Percentiles rank a stretch among this genome's conserved stretches.
phyloP scores from a whole-genome alignment of 2,888 invertebrate genomes.

The Unio pictorum region DNA sequence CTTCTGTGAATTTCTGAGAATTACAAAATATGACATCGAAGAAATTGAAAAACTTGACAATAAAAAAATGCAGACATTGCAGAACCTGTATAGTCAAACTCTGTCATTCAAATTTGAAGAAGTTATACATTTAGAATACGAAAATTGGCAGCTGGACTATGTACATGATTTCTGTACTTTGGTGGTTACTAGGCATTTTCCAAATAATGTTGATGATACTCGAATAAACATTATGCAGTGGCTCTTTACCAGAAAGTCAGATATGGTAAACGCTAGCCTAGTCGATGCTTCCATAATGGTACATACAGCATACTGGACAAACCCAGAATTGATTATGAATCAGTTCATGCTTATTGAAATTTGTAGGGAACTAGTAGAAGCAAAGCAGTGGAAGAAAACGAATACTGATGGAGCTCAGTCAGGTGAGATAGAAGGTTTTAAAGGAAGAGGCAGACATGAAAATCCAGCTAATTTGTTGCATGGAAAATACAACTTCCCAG shows the following conservation, averaged over 20 bases:
- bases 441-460: too few relatives aligned
- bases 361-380: conserved; percentile 1
- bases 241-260: too few relatives aligned
- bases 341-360: conserved; percentile 13
- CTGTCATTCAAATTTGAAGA: too few relatives aligned
- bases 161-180: conserved; percentile 23
- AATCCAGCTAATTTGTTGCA: too few relatives aligned
- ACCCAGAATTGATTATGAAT: conserved; percentile 2
- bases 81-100: too few relatives aligned
- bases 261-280: too few relatives aligned
- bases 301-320: conserved; percentile 14
- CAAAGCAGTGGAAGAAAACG: too few relatives aligned
- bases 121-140: too few relatives aligned
- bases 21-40: conserved; percentile 21
- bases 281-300: conserved; percentile 5
- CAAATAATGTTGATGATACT: background rate
- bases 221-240: conserved; percentile 7
- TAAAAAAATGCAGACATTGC: too few relatives aligned
- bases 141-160: conserved; percentile 15
- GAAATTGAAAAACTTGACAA: conserved; percentile 27
- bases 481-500: too few relatives aligned
- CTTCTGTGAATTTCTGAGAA: conserved; percentile 21
- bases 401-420: too few relatives aligned
- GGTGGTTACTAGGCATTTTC: conserved; percentile 4
- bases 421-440: too few relatives aligned